Percentiles rank a stretch among this genome's conserved stretches.
Conservation (phyloP, 2,797 vertebrate species). For the Eidolon dupreanum region DNA sequence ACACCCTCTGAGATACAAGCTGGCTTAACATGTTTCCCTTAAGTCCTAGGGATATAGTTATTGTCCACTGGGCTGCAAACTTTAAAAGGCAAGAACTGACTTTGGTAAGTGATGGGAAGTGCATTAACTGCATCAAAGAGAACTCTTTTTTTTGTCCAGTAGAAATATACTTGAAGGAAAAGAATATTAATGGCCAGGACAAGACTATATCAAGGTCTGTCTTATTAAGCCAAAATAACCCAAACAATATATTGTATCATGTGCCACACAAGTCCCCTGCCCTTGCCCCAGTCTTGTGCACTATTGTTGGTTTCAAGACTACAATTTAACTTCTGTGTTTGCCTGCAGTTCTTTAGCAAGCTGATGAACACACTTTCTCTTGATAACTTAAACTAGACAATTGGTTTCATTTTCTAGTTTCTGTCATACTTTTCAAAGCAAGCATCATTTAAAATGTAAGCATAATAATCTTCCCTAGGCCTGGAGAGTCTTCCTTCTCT, state of each 20-base stretch:
- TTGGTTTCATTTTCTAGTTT: not conserved
- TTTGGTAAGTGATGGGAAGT: slow-evolving; percentile 3
- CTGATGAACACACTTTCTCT: not conserved
- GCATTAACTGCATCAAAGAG: slow-evolving; percentile 2
- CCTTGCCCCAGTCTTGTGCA: not conserved
- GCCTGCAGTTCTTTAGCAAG: not conserved
- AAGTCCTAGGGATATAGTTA: not conserved
- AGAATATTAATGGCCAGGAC: not conserved
- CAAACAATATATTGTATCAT: not conserved
- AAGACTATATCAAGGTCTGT: not conserved
- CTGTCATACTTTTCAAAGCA: slow-evolving; percentile 27
- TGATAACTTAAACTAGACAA: not conserved
- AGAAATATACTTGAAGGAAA: slow-evolving; percentile 29
- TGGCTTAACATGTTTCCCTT: not conserved
- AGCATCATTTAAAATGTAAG: slow-evolving; percentile 1
- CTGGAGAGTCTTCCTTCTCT: slow-evolving; percentile 6
- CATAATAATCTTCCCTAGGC: not conserved
- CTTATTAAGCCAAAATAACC: not conserved
- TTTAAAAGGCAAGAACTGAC: slow-evolving; percentile 32
- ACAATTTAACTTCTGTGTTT: not conserved
- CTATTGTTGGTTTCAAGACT: not conserved
- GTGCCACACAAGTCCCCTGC: not conserved
- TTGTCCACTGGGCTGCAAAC: slow-evolving; percentile 7
- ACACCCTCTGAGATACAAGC: not conserved
- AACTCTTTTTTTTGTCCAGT: not conserved